Percentiles rank a stretch among this genome's conserved stretches.
These are phyloP conservation scores for Solen grandis DNA, from an alignment of 1,140 invertebrate species.

Conservation along the genomic window DNA sequence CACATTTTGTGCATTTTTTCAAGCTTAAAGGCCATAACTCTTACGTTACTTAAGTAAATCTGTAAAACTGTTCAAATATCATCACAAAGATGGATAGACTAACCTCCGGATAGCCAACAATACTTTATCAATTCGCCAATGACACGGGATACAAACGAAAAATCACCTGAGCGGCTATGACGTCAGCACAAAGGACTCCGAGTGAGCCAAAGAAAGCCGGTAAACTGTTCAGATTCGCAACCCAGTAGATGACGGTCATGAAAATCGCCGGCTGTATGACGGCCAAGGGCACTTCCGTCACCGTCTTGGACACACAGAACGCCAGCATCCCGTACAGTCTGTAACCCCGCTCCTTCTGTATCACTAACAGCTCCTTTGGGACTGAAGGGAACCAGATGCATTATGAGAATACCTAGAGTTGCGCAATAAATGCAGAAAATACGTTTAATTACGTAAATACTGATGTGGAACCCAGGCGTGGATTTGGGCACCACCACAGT, in stretches of 20 bases:
- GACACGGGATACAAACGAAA: too few species aligned
- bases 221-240: slow-evolving; percentile 62
- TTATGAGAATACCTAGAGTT: neutral
- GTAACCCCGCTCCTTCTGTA: slow-evolving; percentile 52
- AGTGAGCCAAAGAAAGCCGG: slow-evolving; percentile 53
- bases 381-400: slow-evolving; percentile 57
- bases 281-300: slow-evolving; percentile 62
- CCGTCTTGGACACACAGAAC: slow-evolving; percentile 61
- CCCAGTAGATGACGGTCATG: slow-evolving; percentile 66
- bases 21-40: too few species aligned
- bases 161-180: slow-evolving; percentile 62
- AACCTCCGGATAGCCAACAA: neutral
- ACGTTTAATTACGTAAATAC: neutral
- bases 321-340: slow-evolving; percentile 55
- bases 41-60: too few species aligned
- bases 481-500: too few species aligned
- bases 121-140: neutral
- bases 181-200: slow-evolving; percentile 58
- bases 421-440: neutral
- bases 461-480: neutral
- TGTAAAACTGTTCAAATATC: neutral
- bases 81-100: neutral
- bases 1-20: too few species aligned
- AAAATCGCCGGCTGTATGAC: slow-evolving; percentile 58
- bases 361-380: slow-evolving; percentile 63